A percentile compares a stretch with the other conserved stretches of the same genome.
phyloP scores from a whole-genome alignment of 92 coral and sea anemone species.

The Zoanthus solanderi region DNA sequence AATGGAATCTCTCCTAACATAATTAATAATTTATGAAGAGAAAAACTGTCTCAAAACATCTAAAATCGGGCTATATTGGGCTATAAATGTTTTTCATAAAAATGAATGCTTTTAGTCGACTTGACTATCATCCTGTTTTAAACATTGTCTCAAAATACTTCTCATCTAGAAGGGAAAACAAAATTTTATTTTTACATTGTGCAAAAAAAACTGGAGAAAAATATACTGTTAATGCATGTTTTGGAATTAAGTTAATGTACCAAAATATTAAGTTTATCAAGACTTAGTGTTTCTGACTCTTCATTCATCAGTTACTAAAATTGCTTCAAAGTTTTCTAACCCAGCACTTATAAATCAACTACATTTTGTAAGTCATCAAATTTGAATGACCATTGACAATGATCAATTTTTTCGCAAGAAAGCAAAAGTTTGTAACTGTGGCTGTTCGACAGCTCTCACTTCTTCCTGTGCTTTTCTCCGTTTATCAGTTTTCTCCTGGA shows the following conservation, averaged over 20 bases:
- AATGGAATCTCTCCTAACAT: neutral
- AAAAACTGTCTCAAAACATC: neutral
- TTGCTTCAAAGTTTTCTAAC: neutral
- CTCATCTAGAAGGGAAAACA: neutral
- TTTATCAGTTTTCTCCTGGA: constrained; percentile 11
- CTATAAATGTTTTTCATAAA: too few relatives aligned
- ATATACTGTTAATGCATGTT: too few relatives aligned
- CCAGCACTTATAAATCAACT: constrained; percentile 5
- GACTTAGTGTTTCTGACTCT: neutral
- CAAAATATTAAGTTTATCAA: constrained; percentile 7
- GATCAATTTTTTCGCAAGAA: neutral
- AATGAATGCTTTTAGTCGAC: too few relatives aligned
- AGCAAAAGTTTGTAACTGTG: neutral
- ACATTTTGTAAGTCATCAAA: neutral
- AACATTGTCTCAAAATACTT: neutral
- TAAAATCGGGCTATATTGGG: too few relatives aligned
- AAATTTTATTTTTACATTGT: neutral
- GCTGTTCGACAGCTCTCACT: neutral
- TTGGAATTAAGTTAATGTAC: neutral
- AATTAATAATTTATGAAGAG: neutral
- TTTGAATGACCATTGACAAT: neutral
- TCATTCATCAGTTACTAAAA: neutral
- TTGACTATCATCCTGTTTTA: too few relatives aligned
- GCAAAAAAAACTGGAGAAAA: neutral
- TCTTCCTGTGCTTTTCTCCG: constrained; percentile 8